A percentile compares a stretch with the other conserved stretches of the same genome.
These are phyloP conservation scores for Adineta ricciae DNA, from an alignment of 2,888 invertebrate genomes.

Conservation along the genomic window DNA sequence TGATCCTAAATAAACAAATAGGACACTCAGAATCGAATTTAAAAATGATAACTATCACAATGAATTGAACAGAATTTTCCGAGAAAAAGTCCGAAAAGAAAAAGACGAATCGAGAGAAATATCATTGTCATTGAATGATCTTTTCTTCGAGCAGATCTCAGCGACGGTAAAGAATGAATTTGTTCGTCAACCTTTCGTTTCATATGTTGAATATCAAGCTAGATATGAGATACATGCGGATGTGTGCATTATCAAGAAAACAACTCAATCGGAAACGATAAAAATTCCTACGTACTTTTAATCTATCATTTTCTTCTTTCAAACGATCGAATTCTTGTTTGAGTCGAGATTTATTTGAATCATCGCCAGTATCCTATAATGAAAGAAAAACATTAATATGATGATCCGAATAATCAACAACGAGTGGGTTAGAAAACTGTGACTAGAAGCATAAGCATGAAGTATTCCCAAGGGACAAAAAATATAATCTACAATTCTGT, in stretches of 20 bases:
- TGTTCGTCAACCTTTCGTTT: background rate
- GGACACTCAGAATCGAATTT: background rate
- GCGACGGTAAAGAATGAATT: background rate
- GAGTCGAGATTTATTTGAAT: background rate
- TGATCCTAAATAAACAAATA: background rate
- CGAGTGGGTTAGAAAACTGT: too few species aligned
- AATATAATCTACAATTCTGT: too few species aligned
- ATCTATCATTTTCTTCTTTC: background rate
- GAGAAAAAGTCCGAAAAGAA: background rate
- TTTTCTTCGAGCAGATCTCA: background rate
- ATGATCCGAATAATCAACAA: background rate
- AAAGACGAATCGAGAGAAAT: background rate
- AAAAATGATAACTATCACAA: background rate
- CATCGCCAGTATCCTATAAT: background rate
- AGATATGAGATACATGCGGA: background rate
- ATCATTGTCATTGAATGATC: background rate
- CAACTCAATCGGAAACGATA: too few species aligned
- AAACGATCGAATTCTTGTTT: constrained; percentile 22
- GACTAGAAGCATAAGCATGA: too few species aligned
- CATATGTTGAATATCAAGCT: background rate
- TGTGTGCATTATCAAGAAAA: background rate
- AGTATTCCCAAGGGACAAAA: too few species aligned
- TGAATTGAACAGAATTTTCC: background rate
- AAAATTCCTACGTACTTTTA: background rate
- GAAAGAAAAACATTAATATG: background rate